Base-by-base conservation (phyloP, 2,797 vertebrate genomes). In the Helostoma temminkii region DNA sequence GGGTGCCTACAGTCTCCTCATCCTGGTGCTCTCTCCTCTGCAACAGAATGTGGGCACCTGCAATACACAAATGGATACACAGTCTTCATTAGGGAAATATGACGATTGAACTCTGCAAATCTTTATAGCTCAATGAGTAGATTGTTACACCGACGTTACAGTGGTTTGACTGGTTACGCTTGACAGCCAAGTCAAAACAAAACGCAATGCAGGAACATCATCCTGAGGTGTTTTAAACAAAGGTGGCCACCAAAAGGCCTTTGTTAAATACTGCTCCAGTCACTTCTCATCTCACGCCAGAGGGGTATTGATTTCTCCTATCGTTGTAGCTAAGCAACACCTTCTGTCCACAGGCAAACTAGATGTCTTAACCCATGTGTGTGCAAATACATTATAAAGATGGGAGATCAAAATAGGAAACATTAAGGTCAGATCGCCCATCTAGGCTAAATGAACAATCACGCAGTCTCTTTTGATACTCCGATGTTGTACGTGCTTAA, bases 1-100 rank as follows among this genome's bases (percentile, higher is more conserved):
- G 91, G 94, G 91, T 94, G 95, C 96, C 96, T 98, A 98, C 92
- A 93, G 94, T 93, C 94, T 96, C 97, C 93, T 96, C 97, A 97
- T 97, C 91, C 86, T 98, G 96, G 94, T 95, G 96, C 96, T 90
- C 95, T 93, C 95, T 97, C 96, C 96, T 92, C 93, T 93, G 95
- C 91, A 83, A 91, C 93, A 93, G 90, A 93, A 93, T 74, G 69
- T 76, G 87, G 90, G 87, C 89, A 93, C 92, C 94, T 95, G 85
- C 32, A 72, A 76, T 24, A 89, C 66, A 87, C 26, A 83, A 5
- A 79, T 26, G 73, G 12, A 83, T 1, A 69, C 7, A 66, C 9
- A 18, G 24, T 52, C 41, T 54, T 80, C 34, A 82, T 52, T 83
- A 71, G 46, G 37, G 22, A 24, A 24, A 57, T 55, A 26, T 19